Evolutionary conservation across 2,888 invertebrate genomes (phyloP), one percentile per base, ranked within the genome.

Genomic region (Heteromurus nitidus): DNA sequence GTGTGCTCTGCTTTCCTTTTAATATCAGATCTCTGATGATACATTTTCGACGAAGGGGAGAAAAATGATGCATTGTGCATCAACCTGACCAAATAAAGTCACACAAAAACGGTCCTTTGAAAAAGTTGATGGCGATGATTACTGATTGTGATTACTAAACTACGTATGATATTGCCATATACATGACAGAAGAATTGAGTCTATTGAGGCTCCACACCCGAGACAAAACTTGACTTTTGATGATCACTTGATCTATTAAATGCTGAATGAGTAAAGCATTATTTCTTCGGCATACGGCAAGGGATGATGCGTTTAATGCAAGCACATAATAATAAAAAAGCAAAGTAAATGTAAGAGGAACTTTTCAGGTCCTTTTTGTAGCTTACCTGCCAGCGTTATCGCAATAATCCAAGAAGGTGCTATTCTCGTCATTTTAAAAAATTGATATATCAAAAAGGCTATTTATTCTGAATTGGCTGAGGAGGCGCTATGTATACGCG

Each of bases 341-440:
- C 31, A 31, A 24, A 58, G 20, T 20, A 44, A 9, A 44, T 18
- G 3, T 11, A 22, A 53, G 26, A 1, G 58, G 16, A 58, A 24
- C 26, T 5, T 36, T 36, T 5, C 36, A 36, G 13, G 5, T 36
- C 36, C n/a, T 47, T 24, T 24, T 24, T 55, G 18, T 31, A 62
- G 22, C 68, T 77, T 77, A 77, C 76, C 76, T 77, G 76, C 44
- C 58, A 77, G 44, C 30, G 69, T 69, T 77, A 77, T 76, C 76
- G 76, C 68, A 53, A 76, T 60, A 22, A 77, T 77, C 76, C 76
- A 77, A 44, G 69, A 50, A 58, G 76, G 58, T 77, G 31, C n/a
- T 62, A 47, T 77, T 47, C 76, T 58, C 58, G 76, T 77, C 76
- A 77, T 70, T 69, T 77, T 77, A 31, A 58, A 44, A 50, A 36